Evolutionary conservation across 2,888 invertebrate genomes (phyloP).

Genomic region (Cryptus armator): DNA sequence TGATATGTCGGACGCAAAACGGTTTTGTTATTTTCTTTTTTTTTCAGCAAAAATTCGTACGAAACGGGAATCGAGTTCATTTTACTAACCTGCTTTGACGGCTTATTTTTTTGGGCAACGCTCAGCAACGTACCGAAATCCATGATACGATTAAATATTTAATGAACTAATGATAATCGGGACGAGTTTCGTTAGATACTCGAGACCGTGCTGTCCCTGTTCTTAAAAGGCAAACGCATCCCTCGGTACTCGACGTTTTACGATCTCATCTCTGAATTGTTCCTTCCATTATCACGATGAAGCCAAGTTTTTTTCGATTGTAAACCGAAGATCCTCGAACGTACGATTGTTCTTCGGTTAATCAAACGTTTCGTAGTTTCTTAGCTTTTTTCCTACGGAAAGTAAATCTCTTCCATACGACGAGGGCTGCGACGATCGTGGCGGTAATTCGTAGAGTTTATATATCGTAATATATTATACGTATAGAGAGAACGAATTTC

Average conservation of each 20-base stretch:
- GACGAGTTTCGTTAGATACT: constrained; percentile 7
- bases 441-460: too few relatives aligned
- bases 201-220: constrained; percentile 12
- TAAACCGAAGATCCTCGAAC: too few relatives aligned
- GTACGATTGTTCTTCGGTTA: too few relatives aligned
- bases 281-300: constrained; percentile 23
- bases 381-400: too few relatives aligned
- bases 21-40: neutral
- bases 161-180: neutral
- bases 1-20: constrained; percentile 29
- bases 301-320: too few relatives aligned
- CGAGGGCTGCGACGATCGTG: too few relatives aligned
- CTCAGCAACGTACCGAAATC: constrained; percentile 88
- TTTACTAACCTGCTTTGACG: constrained; percentile 77
- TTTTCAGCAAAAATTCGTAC: too few relatives aligned
- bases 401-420: too few relatives aligned
- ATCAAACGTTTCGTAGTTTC: too few relatives aligned
- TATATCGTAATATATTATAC: too few relatives aligned
- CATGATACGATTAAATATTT: constrained; percentile 81
- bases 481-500: too few relatives aligned
- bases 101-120: constrained; percentile 88
- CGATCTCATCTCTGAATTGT: constrained; percentile 5
- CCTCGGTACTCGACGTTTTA: constrained; percentile 17
- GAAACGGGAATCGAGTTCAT: constrained; percentile 7
- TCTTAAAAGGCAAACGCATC: constrained; percentile 46